Percentiles rank a stretch among this genome's conserved stretches.
Evolutionary conservation across 2,888 invertebrate genomes (phyloP).

Genomic region (Pristionchus exspectatus): DNA sequence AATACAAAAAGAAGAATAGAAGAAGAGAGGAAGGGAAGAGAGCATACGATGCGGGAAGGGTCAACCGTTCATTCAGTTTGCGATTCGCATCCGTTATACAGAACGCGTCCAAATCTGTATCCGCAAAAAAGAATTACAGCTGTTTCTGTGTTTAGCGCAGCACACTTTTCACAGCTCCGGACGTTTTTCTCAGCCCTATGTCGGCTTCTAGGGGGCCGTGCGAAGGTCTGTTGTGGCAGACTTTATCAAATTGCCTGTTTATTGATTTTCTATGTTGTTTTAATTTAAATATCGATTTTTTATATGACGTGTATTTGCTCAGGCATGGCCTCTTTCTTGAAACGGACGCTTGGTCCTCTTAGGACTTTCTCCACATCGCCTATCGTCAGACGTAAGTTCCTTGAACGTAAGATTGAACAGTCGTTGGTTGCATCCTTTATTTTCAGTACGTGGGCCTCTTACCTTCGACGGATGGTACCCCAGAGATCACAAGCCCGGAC

Average conservation of each 20-base stretch:
- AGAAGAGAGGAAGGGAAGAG: no score
- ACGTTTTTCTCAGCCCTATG: no score
- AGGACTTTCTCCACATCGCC: constrained; percentile 30
- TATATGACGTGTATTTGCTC: neutral
- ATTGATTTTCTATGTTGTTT: neutral
- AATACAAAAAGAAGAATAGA: no score
- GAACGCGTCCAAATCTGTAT: no score
- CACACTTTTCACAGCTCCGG: no score
- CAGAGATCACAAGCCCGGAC: constrained; percentile 76
- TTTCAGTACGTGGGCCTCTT: constrained; percentile 71
- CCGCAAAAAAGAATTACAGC: no score
- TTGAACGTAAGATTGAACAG: no score
- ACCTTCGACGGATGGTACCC: constrained; percentile 77
- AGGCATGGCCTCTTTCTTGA: constrained; percentile 55
- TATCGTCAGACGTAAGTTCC: constrained; percentile 32
- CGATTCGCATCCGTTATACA: no score
- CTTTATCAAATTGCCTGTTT: neutral
- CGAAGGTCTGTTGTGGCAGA: neutral
- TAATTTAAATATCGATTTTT: neutral
- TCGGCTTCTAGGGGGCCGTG: no score
- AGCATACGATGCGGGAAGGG: no score
- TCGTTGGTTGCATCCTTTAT: neutral
- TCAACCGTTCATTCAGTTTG: no score
- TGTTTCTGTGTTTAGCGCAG: no score
- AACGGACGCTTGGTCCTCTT: constrained; percentile 45